A percentile compares a stretch with the other conserved stretches of the same genome.
Evolutionary conservation across 2,113 vertebrate genomes (phyloP).

Genomic region (Chlorocebus sabaeus): DNA sequence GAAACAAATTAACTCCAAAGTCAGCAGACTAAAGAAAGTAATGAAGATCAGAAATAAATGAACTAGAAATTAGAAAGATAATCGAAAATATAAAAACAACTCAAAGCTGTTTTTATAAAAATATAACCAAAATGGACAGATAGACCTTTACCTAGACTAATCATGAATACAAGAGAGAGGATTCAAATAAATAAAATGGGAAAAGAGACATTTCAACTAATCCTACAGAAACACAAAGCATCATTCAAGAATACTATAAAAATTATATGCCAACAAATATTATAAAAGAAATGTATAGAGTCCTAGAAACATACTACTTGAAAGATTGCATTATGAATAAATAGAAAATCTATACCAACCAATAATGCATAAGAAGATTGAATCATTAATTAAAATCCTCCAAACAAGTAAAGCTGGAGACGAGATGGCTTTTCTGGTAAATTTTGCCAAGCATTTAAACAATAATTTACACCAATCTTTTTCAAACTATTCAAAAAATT

Average conservation of each 20-base stretch:
- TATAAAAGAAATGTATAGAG: background rate
- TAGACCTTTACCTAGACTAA: background rate
- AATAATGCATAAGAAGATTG: background rate
- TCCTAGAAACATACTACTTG: background rate
- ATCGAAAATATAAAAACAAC: background rate
- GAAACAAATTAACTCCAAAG: background rate
- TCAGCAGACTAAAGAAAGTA: background rate
- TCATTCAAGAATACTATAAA: background rate
- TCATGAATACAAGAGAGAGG: accelerated
- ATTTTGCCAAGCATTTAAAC: background rate
- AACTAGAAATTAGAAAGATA: background rate
- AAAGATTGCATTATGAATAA: background rate
- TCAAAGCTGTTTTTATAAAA: background rate
- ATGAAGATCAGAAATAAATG: background rate
- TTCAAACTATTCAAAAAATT: background rate
- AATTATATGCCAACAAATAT: background rate
- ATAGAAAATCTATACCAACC: background rate
- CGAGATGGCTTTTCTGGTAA: background rate
- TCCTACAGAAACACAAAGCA: background rate
- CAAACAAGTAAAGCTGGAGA: background rate
- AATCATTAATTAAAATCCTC: background rate
- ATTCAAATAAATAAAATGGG: background rate
- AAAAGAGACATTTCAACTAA: background rate
- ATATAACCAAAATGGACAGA: background rate
- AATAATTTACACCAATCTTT: background rate